Evolutionary conservation across 2,888 invertebrate species (phyloP), one percentile per base, ranked within the genome.

Genomic region (Drosophila kuntzei): DNA sequence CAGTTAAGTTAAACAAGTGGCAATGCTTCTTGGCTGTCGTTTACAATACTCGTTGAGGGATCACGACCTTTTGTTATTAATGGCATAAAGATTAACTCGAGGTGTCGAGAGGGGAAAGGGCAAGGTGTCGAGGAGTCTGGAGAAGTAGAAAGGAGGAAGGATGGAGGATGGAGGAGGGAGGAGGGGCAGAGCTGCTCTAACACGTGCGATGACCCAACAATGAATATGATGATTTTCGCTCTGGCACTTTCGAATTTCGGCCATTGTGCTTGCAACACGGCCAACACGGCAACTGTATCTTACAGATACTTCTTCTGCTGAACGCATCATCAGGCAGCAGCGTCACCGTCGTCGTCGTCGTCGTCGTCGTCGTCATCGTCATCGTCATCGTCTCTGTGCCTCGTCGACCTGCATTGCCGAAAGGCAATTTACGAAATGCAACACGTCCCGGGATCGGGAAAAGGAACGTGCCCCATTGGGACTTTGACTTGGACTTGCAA

Each of bases 361-460:
- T 27, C 25, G 7, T 14, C 75, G 47, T 51, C 64, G 41, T 4
- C 22, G 11, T 39, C 53, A 20, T 2, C 39, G 5, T 27, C 25
- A 12, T 14, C 75, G 47, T 51, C 64, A 44, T 4, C 22, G 51
- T 37, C 36, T 2, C 58, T 25, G 53, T 44, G 36, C 50, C 43
- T 53, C 68, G 59, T 47, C 68, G 64, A 65, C 61, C 76, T 70
- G 67, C 53, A 69, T 62, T 37, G 78, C 87, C 80, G 57, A 51
- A 60, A 73, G 88, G 80, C 83, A 83, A 76, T 82, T 85, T 82
- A 67, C 69, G 54, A 81, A 81, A 68, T 83, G 85, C 79, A 81
- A 62, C 63, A 65, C 49, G 74, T 59, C 49, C 59, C 58, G 59
- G 67, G 51, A 44, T 67, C 62, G 78, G 54, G 58, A 34, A 43